Percentiles rank a stretch among this genome's conserved stretches.
Conservation (phyloP, 2,113 vertebrate species). For the Electrona antarctica region DNA sequence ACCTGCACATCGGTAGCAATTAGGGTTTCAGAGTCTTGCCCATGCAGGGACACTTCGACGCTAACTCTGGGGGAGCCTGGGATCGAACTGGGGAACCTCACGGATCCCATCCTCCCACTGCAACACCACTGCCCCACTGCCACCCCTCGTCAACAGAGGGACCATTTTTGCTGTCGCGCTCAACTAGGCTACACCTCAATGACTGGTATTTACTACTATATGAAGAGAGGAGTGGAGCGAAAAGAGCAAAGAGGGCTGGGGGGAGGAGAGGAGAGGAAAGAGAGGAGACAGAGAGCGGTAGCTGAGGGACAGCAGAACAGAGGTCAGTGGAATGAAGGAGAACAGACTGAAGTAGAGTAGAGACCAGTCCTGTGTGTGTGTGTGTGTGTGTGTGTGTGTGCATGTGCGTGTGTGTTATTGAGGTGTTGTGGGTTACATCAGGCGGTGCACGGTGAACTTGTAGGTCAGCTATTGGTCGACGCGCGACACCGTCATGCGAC, state of each 20-base stretch:
- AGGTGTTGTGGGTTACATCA: too few species aligned
- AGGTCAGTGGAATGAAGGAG: not conserved
- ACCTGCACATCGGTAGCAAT: too few species aligned
- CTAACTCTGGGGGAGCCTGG: too few species aligned
- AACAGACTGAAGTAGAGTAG: not conserved
- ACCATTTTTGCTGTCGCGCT: slow-evolving; percentile 13
- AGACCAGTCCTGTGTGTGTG: slow-evolving; percentile 2
- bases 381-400: slow-evolving; percentile 51
- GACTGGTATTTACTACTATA: not conserved
- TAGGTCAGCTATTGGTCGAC: too few species aligned
- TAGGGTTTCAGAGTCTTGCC: too few species aligned
- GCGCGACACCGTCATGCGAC: too few species aligned
- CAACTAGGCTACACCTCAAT: not conserved
- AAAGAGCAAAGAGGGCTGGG: not conserved
- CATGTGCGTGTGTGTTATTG: not conserved
- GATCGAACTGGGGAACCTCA: too few species aligned
- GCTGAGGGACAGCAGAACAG: not conserved
- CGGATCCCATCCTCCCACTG: too few species aligned
- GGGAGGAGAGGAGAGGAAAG: not conserved
- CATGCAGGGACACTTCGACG: too few species aligned
- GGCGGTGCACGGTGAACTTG: too few species aligned
- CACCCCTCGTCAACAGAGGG: not conserved
- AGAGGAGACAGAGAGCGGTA: not conserved
- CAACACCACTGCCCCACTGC: too few species aligned
- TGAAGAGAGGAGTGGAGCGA: not conserved